Evolutionary conservation across 2,797 vertebrate species (phyloP).

Genomic region (Vultur gryphus): DNA sequence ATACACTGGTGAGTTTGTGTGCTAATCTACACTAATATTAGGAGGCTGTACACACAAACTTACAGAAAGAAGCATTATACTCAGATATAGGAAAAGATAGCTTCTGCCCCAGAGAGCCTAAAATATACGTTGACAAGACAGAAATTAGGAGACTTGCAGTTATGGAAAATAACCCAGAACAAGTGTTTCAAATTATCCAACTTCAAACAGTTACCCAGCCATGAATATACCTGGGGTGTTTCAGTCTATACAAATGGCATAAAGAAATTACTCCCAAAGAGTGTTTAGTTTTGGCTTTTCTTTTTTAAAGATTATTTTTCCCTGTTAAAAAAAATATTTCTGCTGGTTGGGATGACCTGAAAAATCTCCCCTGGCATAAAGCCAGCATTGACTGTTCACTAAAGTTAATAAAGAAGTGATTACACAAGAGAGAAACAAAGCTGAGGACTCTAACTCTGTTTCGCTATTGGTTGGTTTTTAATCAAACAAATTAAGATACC

Average conservation of each 20-base stretch:
- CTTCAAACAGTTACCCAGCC: not conserved
- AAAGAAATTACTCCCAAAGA: not conserved
- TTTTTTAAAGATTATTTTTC: not conserved
- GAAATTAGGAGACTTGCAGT: not conserved
- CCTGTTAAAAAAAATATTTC: not conserved
- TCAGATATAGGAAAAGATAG: not conserved
- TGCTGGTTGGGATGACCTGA: not conserved
- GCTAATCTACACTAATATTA: not conserved
- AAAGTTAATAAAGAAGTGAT: not conserved
- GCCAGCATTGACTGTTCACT: not conserved
- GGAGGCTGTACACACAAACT: not conserved
- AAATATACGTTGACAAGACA: not conserved
- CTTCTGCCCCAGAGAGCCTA: not conserved
- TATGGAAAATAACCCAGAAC: not conserved
- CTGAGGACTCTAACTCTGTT: not conserved
- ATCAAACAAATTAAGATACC: not conserved
- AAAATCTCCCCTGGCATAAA: not conserved
- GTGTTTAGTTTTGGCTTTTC: not conserved
- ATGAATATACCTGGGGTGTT: not conserved
- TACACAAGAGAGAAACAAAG: not conserved
- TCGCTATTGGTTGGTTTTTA: constrained; percentile 16
- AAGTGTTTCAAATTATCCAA: not conserved
- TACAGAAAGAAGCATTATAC: not conserved
- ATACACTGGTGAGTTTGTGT: not conserved
- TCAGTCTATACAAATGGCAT: not conserved